Evolutionary conservation across 2,113 vertebrate species (phyloP).

Genomic region (Oncorhynchus tshawytscha): DNA sequence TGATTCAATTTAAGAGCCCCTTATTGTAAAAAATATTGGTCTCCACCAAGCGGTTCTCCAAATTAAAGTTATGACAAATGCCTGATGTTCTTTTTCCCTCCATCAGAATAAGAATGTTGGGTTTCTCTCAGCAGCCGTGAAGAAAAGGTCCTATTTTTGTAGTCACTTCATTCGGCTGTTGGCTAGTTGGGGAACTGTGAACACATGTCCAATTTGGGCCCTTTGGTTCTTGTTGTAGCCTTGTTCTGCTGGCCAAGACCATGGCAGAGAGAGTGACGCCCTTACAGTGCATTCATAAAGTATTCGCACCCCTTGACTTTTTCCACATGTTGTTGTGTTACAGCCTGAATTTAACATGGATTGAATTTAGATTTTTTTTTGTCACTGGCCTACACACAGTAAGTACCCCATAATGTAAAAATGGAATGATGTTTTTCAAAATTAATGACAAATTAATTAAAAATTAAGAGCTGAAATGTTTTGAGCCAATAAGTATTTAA

Average conservation of each 20-base stretch:
- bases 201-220: not conserved
- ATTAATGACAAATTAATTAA: too few species aligned
- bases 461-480: too few species aligned
- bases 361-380: too few species aligned
- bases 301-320: too few species aligned
- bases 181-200: not conserved
- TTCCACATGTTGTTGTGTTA: too few species aligned
- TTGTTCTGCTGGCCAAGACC: not conserved
- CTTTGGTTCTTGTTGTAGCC: not conserved
- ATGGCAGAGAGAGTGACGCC: not conserved
- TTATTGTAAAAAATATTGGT: not conserved
- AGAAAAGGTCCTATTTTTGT: constrained; percentile 1
- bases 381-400: too few species aligned
- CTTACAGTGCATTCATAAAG: not conserved
- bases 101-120: not conserved
- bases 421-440: too few species aligned
- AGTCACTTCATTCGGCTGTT: constrained; percentile 11
- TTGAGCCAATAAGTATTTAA: too few species aligned
- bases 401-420: too few species aligned
- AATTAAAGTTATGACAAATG: not conserved
- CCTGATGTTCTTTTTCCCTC: not conserved
- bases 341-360: too few species aligned
- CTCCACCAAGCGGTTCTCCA: not conserved
- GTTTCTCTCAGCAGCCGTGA: not conserved
- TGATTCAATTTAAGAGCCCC: constrained; percentile 19